Percentiles rank a stretch among this genome's conserved stretches.
Conservation (phyloP, 2,113 vertebrate species). For the Plotosus lineatus region DNA sequence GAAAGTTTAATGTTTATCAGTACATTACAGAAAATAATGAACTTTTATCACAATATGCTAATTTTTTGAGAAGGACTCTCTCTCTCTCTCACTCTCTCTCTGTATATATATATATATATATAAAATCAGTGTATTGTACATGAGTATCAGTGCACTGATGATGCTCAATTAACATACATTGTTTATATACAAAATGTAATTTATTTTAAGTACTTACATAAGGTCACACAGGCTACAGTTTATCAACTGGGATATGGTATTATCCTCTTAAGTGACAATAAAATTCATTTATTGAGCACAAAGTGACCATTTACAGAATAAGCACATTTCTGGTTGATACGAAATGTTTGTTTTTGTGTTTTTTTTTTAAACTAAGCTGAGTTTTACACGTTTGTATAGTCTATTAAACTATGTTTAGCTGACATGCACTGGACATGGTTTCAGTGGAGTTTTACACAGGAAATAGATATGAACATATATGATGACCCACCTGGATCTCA, state of each 20-base stretch:
- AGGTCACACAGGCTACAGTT: constrained; percentile 50
- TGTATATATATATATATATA: too few species aligned
- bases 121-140: too few species aligned
- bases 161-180: too few species aligned
- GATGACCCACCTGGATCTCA: neutral
- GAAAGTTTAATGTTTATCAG: too few species aligned
- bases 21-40: too few species aligned
- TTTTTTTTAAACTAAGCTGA: constrained; percentile 34
- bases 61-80: too few species aligned
- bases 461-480: constrained; percentile 4
- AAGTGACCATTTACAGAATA: constrained; percentile 44
- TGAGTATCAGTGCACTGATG: too few species aligned
- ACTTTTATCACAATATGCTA: too few species aligned
- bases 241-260: constrained; percentile 38
- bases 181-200: too few species aligned
- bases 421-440: constrained; percentile 28
- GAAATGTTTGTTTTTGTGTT: too few species aligned
- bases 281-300: constrained; percentile 36
- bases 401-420: constrained; percentile 19
- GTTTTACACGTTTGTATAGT: constrained; percentile 20
- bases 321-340: constrained; percentile 42
- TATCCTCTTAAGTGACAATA: constrained; percentile 34
- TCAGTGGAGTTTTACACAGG: constrained; percentile 7
- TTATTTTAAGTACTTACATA: constrained; percentile 64
- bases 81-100: too few species aligned